Percentiles rank a stretch among this genome's conserved stretches.
phyloP scores from a whole-genome alignment of 2,888 invertebrate species.

The Aporophyla lueneburgensis region DNA sequence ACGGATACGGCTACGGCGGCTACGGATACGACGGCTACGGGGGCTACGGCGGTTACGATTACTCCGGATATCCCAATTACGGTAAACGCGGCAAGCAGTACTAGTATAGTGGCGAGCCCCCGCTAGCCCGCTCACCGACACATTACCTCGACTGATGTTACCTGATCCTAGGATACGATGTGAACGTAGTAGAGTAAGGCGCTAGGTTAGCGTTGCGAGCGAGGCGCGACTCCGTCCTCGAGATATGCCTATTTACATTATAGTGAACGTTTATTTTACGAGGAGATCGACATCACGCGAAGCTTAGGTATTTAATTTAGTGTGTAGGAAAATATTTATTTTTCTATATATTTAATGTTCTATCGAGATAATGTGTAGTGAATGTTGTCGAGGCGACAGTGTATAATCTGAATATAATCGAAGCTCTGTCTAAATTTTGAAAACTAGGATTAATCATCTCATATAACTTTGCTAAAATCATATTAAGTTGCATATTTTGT shows the following conservation, averaged over 20 bases:
- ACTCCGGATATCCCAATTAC: conserved; percentile 95
- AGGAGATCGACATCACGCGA: conserved; percentile 89
- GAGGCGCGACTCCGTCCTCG: conserved; percentile 88
- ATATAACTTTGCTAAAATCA: conserved; percentile 81
- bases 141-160: conserved; percentile 91
- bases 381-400: conserved; percentile 89
- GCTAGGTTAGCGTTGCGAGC: conserved; percentile 83
- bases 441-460: conserved; percentile 83
- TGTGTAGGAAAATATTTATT: conserved; percentile 91
- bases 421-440: conserved; percentile 72
- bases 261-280: conserved; percentile 84
- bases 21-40: conserved; percentile 94
- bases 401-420: conserved; percentile 78
- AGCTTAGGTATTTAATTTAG: conserved; percentile 90
- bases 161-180: conserved; percentile 87
- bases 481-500: conserved; percentile 78
- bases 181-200: conserved; percentile 88
- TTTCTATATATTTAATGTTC: conserved; percentile 90
- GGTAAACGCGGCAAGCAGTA: conserved; percentile 92
- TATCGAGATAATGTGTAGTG: conserved; percentile 91
- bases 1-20: conserved; percentile 94
- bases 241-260: conserved; percentile 86
- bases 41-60: conserved; percentile 95
- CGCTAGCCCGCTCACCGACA: conserved; percentile 88
- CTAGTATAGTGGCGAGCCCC: conserved; percentile 82